Evolutionary conservation across 2,797 vertebrate genomes (phyloP).

Genomic region (Pempheris klunzingeri): DNA sequence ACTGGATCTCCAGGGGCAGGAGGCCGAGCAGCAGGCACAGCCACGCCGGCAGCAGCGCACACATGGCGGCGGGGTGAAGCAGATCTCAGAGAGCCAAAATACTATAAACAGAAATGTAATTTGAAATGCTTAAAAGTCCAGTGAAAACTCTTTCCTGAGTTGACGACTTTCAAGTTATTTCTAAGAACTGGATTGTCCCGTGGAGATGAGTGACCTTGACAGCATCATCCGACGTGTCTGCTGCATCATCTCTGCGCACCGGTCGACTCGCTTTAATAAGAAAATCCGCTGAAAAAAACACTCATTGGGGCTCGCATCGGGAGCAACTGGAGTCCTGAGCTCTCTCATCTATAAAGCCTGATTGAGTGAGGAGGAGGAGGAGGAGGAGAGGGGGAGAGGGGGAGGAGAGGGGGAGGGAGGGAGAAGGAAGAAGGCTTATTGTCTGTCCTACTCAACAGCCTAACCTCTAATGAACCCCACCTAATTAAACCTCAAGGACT

Average conservation of each 20-base stretch:
- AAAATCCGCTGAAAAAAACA: neutral
- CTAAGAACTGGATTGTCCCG: conserved; percentile 8
- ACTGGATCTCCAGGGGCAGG: conserved; percentile 71
- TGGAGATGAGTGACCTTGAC: conserved; percentile 3
- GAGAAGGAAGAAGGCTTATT: conserved; percentile 59
- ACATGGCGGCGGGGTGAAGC: conserved; percentile 56
- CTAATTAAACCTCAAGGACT: conserved; percentile 50
- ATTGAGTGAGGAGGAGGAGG: conserved; percentile 43
- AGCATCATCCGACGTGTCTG: conserved; percentile 26
- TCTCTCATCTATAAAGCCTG: conserved; percentile 65
- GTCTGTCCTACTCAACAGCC: conserved; percentile 52
- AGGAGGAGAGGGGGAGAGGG: conserved; percentile 33
- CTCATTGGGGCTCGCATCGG: conserved; percentile 27
- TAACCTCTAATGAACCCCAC: conserved; percentile 49
- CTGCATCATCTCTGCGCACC: conserved; percentile 39
- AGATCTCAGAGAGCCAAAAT: conserved; percentile 1
- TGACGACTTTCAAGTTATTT: neutral
- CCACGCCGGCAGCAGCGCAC: conserved; percentile 64
- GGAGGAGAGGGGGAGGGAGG: conserved; percentile 31
- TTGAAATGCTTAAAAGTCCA: neutral
- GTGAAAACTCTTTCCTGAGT: neutral
- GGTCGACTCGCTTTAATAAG: neutral
- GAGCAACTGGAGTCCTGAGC: conserved; percentile 37
- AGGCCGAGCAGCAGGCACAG: conserved; percentile 74
- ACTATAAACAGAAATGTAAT: too few relatives aligned